Evolutionary conservation across 2,113 vertebrate genomes (phyloP), one percentile per base, ranked within the genome.

Genomic region (Piliocolobus tephrosceles): DNA sequence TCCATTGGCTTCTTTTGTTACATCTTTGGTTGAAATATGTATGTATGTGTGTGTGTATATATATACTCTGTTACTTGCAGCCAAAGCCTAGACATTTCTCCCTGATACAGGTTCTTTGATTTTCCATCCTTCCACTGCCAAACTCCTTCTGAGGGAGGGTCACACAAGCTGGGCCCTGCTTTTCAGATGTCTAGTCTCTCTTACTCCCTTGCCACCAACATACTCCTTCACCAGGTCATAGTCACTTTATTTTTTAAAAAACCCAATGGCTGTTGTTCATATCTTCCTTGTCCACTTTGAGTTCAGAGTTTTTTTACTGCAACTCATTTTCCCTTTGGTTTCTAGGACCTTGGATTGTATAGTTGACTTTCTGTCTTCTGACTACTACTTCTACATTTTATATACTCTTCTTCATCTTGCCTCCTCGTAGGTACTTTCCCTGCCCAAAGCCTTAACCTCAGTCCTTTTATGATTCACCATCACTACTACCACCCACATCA

Each of bases 31-130:
- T 73, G 61, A 61, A 61, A 61, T 11, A 61, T 25, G 0, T 58
- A 1, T 58, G 0, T 58, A 2, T 47, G 45, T 47, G 47, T 47
- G 10, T 47, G 45, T 47, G 0, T 47, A 0, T 47, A 14, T 52
- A 17, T n/a, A 55, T 76, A 43, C 70, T 38, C 52, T 82, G n/a
- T 91, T 85, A 91, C 88, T 93, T 96, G 90, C 38, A 93, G 95
- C 84, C 61, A 30, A 92, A 86, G 47, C 47, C 47, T 14, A 50
- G 83, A 22, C 45, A 81, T 94, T 94, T 87, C 66, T 86, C 35
- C 72, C 45, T 40, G 50, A 86, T 64, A 91, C 0, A 22, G 50
- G 11, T 64, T 57, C 61, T 93, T 93, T 90, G 32, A 40, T 90
- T 47, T 66, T 75, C 23, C 30, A 40, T 43, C 58, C 55, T 75